A percentile compares a stretch with the other conserved stretches of the same genome.
Evolutionary conservation across 2,888 invertebrate genomes (phyloP).

Genomic region (Dioctria rufipes): DNA sequence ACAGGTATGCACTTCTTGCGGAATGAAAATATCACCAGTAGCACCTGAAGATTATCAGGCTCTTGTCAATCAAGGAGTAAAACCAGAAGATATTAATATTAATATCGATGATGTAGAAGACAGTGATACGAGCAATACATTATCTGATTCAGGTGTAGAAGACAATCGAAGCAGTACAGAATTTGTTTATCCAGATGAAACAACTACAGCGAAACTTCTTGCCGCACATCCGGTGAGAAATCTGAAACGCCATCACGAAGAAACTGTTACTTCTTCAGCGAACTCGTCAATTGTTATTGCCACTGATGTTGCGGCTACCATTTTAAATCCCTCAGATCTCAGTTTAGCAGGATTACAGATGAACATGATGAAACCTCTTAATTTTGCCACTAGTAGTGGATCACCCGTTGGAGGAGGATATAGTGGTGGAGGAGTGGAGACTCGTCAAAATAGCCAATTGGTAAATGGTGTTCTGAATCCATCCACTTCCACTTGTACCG

Average conservation of each 20-base stretch:
- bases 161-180: slow-evolving; percentile 56
- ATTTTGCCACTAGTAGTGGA: slow-evolving; percentile 13
- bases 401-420: slow-evolving; percentile 1
- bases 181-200: slow-evolving; percentile 68
- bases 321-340: slow-evolving; percentile 28
- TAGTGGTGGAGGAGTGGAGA: slow-evolving; percentile 10
- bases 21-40: slow-evolving; percentile 74
- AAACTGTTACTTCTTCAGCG: slow-evolving; percentile 29
- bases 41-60: slow-evolving; percentile 76
- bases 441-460: slow-evolving; percentile 16
- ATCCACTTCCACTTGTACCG: slow-evolving; percentile 53
- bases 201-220: slow-evolving; percentile 68
- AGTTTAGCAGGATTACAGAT: slow-evolving; percentile 33
- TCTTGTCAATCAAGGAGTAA: slow-evolving; percentile 75
- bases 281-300: slow-evolving; percentile 20
- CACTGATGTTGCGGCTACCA: slow-evolving; percentile 21
- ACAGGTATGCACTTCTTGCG: slow-evolving; percentile 83
- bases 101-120: slow-evolving; percentile 67
- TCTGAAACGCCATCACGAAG: slow-evolving; percentile 66
- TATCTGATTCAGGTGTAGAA: slow-evolving; percentile 31
- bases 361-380: neutral
- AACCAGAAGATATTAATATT: slow-evolving; percentile 73
- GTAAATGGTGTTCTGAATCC: slow-evolving; percentile 35
- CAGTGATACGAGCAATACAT: slow-evolving; percentile 63
- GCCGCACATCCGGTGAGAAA: slow-evolving; percentile 67